Evolutionary conservation across 2,797 vertebrate genomes (phyloP).

Genomic region (Sebastes paucispinis): DNA sequence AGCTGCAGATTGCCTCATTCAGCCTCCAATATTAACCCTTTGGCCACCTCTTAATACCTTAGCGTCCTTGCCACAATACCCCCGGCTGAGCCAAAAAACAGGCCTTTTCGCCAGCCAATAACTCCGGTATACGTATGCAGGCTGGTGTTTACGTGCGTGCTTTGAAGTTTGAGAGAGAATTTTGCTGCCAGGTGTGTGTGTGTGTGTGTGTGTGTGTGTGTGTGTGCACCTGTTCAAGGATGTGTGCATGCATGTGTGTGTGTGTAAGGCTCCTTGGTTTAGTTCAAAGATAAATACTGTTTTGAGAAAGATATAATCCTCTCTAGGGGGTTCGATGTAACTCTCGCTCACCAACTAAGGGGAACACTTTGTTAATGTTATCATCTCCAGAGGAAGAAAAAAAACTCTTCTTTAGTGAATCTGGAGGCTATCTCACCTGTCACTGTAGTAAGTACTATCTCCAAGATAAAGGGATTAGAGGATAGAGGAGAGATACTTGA

Average conservation of each 20-base stretch:
- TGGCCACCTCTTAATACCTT: conserved; percentile 50
- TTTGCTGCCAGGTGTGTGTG: conserved; percentile 37
- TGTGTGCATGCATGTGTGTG: neutral
- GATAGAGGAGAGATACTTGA: conserved; percentile 45
- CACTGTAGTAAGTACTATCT: conserved; percentile 34
- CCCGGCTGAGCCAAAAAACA: conserved; percentile 41
- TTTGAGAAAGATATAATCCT: conserved; percentile 56
- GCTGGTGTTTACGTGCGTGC: conserved; percentile 13
- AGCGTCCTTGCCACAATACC: conserved; percentile 39
- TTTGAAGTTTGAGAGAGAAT: conserved; percentile 42
- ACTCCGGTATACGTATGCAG: neutral
- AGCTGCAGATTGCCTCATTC: conserved; percentile 78
- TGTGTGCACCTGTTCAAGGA: neutral
- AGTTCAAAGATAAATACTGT: conserved; percentile 50
- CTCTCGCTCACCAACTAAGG: conserved; percentile 29
- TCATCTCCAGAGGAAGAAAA: conserved; percentile 22
- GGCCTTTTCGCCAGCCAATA: conserved; percentile 30
- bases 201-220: conserved; percentile 33
- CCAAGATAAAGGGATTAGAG: conserved; percentile 54
- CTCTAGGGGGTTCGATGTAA: conserved; percentile 14
- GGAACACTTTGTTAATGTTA: conserved; percentile 58
- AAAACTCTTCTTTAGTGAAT: conserved; percentile 22
- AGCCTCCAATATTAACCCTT: conserved; percentile 74
- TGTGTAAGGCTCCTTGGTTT: conserved; percentile 22
- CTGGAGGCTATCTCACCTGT: conserved; percentile 54